phyloP scores from a whole-genome alignment of 2,797 vertebrate genomes.

The Natrix natrix region DNA sequence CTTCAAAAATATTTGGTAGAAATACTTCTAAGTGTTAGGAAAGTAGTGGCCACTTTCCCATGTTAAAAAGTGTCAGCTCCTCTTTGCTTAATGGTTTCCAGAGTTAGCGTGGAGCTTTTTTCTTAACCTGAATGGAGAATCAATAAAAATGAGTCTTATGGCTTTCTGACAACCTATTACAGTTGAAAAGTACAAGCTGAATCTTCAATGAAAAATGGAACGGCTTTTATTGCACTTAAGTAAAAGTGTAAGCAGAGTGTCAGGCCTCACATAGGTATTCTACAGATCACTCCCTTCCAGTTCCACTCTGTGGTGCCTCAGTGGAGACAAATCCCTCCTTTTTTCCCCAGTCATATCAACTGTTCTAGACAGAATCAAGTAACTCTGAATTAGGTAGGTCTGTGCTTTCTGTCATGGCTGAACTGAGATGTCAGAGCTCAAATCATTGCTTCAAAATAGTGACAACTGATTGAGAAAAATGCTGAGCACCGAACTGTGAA shows the following conservation, averaged over 20 bases:
- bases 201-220: slow-evolving; percentile 15
- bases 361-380: slow-evolving; percentile 43
- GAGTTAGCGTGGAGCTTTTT: neutral
- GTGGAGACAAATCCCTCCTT: slow-evolving; percentile 36
- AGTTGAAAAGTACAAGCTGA: slow-evolving; percentile 22
- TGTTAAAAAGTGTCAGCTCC: neutral
- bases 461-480: slow-evolving; percentile 16
- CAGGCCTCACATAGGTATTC: slow-evolving; percentile 27
- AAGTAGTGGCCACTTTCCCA: neutral
- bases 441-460: slow-evolving; percentile 30
- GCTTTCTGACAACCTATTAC: neutral
- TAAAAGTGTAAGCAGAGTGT: slow-evolving; percentile 31
- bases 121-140: neutral
- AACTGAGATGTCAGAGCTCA: slow-evolving; percentile 34
- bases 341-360: slow-evolving; percentile 21
- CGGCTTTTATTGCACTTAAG: slow-evolving; percentile 27
- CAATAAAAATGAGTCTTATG: neutral
- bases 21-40: neutral
- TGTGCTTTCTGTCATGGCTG: slow-evolving; percentile 42
- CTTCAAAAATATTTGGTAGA: neutral
- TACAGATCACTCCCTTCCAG: slow-evolving; percentile 25
- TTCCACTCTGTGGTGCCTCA: slow-evolving; percentile 38
- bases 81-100: neutral
- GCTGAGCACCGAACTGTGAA: neutral
- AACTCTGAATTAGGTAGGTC: slow-evolving; percentile 47